Percentiles rank a stretch among this genome's conserved stretches.
Evolutionary conservation across 1,140 invertebrate species (phyloP).

Genomic region (Hypothenemus hampei): DNA sequence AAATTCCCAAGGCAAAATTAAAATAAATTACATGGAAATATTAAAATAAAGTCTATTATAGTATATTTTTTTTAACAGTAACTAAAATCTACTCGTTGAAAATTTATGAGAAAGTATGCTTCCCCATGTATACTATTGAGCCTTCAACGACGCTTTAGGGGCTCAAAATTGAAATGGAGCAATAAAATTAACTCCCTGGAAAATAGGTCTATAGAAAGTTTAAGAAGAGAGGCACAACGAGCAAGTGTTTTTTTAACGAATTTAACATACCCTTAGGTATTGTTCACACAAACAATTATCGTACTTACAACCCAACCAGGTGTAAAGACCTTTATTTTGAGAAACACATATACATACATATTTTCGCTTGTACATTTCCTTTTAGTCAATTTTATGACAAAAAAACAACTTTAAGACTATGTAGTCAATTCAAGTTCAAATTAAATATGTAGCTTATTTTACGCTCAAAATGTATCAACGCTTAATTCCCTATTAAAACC

Average conservation of each 20-base stretch:
- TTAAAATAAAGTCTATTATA: too few relatives aligned
- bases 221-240: neutral
- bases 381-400: neutral
- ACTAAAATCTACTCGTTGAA: too few relatives aligned
- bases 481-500: slow-evolving; percentile 6
- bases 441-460: neutral
- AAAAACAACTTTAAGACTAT: neutral
- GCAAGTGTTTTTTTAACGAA: neutral
- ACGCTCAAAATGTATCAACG: neutral
- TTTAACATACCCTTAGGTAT: too few relatives aligned
- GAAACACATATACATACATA: neutral
- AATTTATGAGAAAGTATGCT: neutral
- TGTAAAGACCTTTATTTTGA: neutral
- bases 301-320: neutral
- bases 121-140: slow-evolving; percentile 1
- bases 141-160: slow-evolving; percentile 1
- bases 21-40: too few relatives aligned
- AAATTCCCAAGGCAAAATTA: too few relatives aligned
- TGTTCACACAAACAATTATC: neutral
- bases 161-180: slow-evolving; percentile 7
- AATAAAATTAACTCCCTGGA: slow-evolving; percentile 11
- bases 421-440: neutral
- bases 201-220: slow-evolving; percentile 11
- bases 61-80: too few relatives aligned
- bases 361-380: neutral